phyloP scores from a whole-genome alignment of 1,140 invertebrate species.

The Lucilia cuprina region DNA sequence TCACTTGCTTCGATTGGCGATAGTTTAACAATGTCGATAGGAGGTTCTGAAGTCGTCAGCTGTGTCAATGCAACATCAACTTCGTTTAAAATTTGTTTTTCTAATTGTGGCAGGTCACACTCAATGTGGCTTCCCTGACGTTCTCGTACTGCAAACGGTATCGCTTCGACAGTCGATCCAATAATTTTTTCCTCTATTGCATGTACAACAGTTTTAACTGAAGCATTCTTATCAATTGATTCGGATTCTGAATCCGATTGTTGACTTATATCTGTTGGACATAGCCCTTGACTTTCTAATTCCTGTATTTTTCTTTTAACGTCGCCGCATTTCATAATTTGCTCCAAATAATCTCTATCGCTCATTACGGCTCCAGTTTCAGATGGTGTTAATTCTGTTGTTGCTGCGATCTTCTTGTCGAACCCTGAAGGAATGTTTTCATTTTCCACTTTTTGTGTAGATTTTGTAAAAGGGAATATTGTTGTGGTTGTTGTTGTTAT shows the following conservation, averaged over 20 bases:
- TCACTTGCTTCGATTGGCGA: constrained; percentile 52
- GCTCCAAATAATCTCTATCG: constrained; percentile 3
- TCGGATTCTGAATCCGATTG: neutral
- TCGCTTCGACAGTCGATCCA: constrained; percentile 44
- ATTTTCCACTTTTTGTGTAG: neutral
- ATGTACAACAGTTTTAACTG: constrained; percentile 54
- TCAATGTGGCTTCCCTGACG: constrained; percentile 40
- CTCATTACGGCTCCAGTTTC: neutral
- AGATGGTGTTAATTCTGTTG: neutral
- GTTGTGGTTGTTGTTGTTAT: constrained; percentile 41
- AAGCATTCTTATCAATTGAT: constrained; percentile 46
- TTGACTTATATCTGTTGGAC: neutral
- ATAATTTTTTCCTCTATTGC: constrained; percentile 53
- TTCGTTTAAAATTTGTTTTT: constrained; percentile 52
- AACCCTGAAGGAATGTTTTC: neutral
- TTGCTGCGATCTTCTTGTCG: neutral
- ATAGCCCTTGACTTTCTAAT: constrained; percentile 45
- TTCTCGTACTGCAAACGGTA: constrained; percentile 52
- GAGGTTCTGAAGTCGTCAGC: constrained; percentile 46
- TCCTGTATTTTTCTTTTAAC: constrained; percentile 55
- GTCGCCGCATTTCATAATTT: constrained; percentile 47
- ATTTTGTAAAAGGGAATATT: too few relatives aligned
- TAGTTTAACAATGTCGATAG: constrained; percentile 45
- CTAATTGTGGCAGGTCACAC: constrained; percentile 47
- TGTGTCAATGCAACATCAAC: constrained; percentile 48